Base-by-base conservation (phyloP, 2,888 invertebrate genomes). In the Leptogaster cylindrica region DNA sequence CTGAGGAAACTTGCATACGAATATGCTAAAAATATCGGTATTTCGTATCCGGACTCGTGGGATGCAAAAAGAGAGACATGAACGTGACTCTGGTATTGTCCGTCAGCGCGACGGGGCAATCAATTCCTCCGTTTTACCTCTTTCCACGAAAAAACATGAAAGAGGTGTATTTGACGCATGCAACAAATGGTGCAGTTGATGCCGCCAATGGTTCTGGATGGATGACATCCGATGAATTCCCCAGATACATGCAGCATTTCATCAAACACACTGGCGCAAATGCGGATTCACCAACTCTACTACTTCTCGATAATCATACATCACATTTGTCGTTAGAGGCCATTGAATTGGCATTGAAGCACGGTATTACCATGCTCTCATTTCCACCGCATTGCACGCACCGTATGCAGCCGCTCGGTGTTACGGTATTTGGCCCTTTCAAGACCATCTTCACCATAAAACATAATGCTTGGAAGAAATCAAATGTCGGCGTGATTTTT, bases 331-430 rank as follows among this genome's bases (percentile, higher is more conserved):
- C 73, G 5, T 28, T 73, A 5, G 69, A 72, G 18, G 71, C 70
- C 8, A 50, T 77, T 44, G 69, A 75, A 61, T 70, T 70, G 25
- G 74, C 73, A 14, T 72, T 71, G 68, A 71, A 72, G 27, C 73
- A 74, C 70, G 75, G 76, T 4, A 72, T 77, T 18, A 39, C 39
- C 18, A 39, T 58, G 36, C 58, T 58, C 2, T 39, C 58, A 18
- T 58, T 39, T 16, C 58, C 58, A 23, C 58, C 58, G 3, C 58
- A 58, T 39, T 58, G 58, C 12, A 39, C 58, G 27, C 55, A 55
- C 36, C 55, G 55, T 7, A 55, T 55, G 31, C 55, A 31, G 36
- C 33, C 31, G 4, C 12, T 58, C 2, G 58, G 39, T 39, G 33
- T 58, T n/a, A 10, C 58, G 3, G 28, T 58, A 16, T 58, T 58